Conservation (phyloP, 2,888 invertebrate species). For the Herminia tarsipennalis region DNA sequence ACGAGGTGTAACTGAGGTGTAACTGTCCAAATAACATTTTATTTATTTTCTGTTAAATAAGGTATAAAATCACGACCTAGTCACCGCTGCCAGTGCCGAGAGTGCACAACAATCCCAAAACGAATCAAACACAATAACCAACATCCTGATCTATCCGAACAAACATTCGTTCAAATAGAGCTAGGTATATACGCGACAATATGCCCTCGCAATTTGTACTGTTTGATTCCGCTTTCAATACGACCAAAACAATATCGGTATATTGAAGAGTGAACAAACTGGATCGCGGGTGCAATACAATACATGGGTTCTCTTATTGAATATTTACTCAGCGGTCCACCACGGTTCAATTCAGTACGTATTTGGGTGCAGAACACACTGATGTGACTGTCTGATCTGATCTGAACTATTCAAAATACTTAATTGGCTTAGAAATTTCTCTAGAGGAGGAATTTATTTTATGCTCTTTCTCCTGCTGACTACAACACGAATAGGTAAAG, state of each 20-base stretch:
- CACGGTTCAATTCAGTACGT: constrained; percentile 38
- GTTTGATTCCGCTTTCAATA: constrained; percentile 62
- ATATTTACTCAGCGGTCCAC: constrained; percentile 65
- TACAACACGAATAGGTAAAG: no score
- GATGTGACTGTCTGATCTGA: no score
- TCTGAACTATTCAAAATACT: no score
- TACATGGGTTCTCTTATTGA: constrained; percentile 68
- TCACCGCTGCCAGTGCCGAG: no score
- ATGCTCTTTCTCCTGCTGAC: no score
- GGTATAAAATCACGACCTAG: neutral
- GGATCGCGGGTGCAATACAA: constrained; percentile 64
- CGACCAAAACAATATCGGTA: constrained; percentile 70
- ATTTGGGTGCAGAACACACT: constrained; percentile 28
- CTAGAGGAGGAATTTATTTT: no score
- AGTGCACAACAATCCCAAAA: neutral
- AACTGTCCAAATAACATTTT: no score
- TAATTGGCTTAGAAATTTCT: no score
- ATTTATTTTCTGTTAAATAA: neutral
- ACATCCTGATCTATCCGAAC: constrained; percentile 12
- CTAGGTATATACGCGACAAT: constrained; percentile 30
- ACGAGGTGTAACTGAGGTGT: no score
- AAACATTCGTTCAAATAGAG: constrained; percentile 20
- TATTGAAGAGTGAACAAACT: constrained; percentile 75
- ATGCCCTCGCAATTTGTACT: constrained; percentile 38
- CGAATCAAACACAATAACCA: neutral